A percentile compares a stretch with the other conserved stretches of the same genome.
Conservation (phyloP, 1,140 invertebrate genomes). For the Drosophila ogumai region DNA sequence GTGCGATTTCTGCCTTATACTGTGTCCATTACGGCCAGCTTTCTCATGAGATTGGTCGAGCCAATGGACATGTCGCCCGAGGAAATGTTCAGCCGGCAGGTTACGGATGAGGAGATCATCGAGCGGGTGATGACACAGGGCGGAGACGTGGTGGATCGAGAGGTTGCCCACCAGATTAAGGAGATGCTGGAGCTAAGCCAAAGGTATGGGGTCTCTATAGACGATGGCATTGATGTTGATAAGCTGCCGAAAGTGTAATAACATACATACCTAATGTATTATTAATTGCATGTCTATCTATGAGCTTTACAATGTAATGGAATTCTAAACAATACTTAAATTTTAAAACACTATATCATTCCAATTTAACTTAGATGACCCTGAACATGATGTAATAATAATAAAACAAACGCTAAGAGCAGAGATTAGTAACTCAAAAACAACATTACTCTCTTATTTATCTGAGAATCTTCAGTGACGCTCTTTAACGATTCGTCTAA, state of each 20-base stretch:
- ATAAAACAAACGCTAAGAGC: background rate
- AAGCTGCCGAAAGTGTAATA: background rate
- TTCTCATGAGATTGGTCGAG: constrained; percentile 58
- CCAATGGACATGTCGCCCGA: constrained; percentile 17
- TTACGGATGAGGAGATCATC: constrained; percentile 38
- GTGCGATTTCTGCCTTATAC: constrained; percentile 64
- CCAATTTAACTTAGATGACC: background rate
- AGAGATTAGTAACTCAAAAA: no score
- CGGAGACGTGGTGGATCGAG: constrained; percentile 64
- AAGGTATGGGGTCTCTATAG: constrained; percentile 53
- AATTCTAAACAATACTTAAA: background rate
- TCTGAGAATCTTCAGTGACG: background rate
- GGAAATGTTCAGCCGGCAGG: constrained; percentile 33
- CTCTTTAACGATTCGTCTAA: background rate
- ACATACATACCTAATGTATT: background rate
- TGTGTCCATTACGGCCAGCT: constrained; percentile 42
- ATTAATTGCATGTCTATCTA: no score
- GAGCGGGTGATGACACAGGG: constrained; percentile 29
- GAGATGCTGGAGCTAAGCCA: constrained; percentile 68
- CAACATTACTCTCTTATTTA: constrained; percentile 16
- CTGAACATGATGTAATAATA: background rate
- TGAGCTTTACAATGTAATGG: background rate
- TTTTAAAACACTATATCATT: background rate
- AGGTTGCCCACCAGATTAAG: constrained; percentile 68
- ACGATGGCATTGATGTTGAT: constrained; percentile 56